A percentile compares a stretch with the other conserved stretches of the same genome.
These are phyloP conservation scores for Pentamera pediparva DNA, from an alignment of 53 echinoderm and acorn worm genomes.

Conservation along the genomic window DNA sequence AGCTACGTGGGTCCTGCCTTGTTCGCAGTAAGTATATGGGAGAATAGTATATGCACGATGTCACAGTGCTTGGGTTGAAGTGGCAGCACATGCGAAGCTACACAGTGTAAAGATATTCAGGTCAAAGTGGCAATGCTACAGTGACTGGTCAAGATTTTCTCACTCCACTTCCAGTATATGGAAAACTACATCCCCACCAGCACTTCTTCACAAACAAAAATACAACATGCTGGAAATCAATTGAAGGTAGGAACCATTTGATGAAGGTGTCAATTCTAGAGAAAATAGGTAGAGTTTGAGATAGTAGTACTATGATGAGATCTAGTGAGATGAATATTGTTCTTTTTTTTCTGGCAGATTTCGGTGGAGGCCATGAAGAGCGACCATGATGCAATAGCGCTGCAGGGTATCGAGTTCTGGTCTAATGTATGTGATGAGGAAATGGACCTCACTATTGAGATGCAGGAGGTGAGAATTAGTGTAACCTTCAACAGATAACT, in stretches of 20 bases:
- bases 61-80: too few species aligned
- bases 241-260: too few species aligned
- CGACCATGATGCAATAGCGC: slow-evolving; percentile 76
- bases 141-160: slow-evolving; percentile 97
- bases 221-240: too few species aligned
- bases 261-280: too few species aligned
- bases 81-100: slow-evolving; percentile 96
- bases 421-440: slow-evolving; percentile 98
- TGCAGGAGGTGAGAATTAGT: slow-evolving; percentile 61
- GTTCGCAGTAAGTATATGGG: slow-evolving; percentile 84
- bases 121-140: slow-evolving; percentile 89
- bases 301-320: too few species aligned
- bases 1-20: too few species aligned
- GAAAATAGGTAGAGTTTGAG: too few species aligned
- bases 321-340: too few species aligned
- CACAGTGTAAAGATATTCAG: slow-evolving; percentile 74
- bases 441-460: slow-evolving; percentile 95
- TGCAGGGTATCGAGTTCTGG: slow-evolving; percentile 99
- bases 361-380: slow-evolving; percentile 93
- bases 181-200: slow-evolving; percentile 37
- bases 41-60: too few species aligned
- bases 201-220: too few species aligned
- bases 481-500: too few species aligned
- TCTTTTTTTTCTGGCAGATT: slow-evolving; percentile 53
- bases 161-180: slow-evolving; percentile 95